These are phyloP conservation scores for Frankliniella fusca DNA, from an alignment of 2,888 invertebrate genomes.

Conservation along the genomic window DNA sequence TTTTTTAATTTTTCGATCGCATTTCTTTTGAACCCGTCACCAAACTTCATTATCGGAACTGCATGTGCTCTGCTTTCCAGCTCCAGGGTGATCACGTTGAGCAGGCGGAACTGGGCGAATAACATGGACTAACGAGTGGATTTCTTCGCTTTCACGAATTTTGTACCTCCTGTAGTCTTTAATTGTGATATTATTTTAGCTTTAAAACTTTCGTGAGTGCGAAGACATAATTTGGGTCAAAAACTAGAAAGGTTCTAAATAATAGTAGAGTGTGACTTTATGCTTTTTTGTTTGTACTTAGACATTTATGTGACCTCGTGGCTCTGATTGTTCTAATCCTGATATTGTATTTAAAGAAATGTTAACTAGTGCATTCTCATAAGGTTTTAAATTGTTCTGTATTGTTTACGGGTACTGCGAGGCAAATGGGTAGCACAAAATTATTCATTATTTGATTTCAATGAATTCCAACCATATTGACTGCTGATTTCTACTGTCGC, in stretches of 20 bases:
- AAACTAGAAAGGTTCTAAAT: background rate
- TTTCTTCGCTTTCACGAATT: conserved; percentile 26
- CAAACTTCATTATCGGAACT: no score
- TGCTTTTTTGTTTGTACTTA: conserved; percentile 3
- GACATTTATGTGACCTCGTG: background rate
- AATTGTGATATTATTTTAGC: conserved; percentile 27
- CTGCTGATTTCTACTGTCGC: background rate
- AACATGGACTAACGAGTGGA: conserved; percentile 6
- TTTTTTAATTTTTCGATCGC: background rate
- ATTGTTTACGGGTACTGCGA: conserved; percentile 17
- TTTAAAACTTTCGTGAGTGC: conserved; percentile 22
- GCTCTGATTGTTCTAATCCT: conserved; percentile 13
- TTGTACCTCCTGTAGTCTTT: conserved; percentile 26
- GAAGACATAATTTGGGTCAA: background rate
- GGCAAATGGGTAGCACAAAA: background rate
- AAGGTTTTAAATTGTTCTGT: background rate
- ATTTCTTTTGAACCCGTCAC: background rate
- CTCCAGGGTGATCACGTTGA: conserved; percentile 16
- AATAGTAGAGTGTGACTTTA: background rate
- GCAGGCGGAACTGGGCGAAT: conserved; percentile 10
- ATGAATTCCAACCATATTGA: background rate
- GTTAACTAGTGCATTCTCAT: background rate
- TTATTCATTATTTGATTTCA: background rate
- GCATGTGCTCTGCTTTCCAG: no score
- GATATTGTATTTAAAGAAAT: background rate